Base-by-base conservation (phyloP, 2,113 vertebrate genomes). In the Pionites leucogaster region DNA sequence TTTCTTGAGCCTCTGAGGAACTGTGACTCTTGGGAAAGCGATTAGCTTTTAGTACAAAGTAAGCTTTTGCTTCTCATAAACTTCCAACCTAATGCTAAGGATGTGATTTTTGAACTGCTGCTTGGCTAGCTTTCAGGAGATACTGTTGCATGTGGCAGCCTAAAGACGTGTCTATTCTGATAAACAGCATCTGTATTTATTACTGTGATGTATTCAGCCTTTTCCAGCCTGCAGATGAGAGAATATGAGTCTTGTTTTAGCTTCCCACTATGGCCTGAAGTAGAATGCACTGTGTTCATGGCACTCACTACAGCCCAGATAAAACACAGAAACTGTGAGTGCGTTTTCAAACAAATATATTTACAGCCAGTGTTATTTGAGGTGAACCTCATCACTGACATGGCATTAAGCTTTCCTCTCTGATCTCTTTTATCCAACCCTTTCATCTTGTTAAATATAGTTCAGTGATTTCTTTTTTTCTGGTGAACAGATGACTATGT, bases 181-280 rank as follows among this genome's bases (percentile, higher is more conserved):
- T 88, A 79, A 94, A 89, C 42, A 92, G 11, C 33, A 49, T 93
- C 94, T 92, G 31, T 93, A 28, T 95, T 95, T 87, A 64, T 78
- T 87, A 52, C 47, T 89, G 37, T 86, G 83, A 80, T 71, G 67
- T 75, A 33, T 37, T 88, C 64, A 76, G 82, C 75, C 55, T 60
- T 52, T 86, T 41, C 53, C 83, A 95, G 55, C 59, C 72, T 67
- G n/a, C 53, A 69, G 78, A 64, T 2, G 19, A 33, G 60, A 41
- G 49, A 82, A 37, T 76, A 17, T 10, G n/a, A 67, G n/a, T 49
- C 74, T 70, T 90, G 17, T 65, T 85, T 85, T 67, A 49, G 44
- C 60, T 53, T 94, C 63, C 52, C 31, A 31, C 41, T 52, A 1
- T 35, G 77, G 49, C 42, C 71, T 33, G 31, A 59, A 67, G 83